These are phyloP conservation scores for Timandra comae DNA, from an alignment of 2,888 invertebrate species.

Conservation along the genomic window DNA sequence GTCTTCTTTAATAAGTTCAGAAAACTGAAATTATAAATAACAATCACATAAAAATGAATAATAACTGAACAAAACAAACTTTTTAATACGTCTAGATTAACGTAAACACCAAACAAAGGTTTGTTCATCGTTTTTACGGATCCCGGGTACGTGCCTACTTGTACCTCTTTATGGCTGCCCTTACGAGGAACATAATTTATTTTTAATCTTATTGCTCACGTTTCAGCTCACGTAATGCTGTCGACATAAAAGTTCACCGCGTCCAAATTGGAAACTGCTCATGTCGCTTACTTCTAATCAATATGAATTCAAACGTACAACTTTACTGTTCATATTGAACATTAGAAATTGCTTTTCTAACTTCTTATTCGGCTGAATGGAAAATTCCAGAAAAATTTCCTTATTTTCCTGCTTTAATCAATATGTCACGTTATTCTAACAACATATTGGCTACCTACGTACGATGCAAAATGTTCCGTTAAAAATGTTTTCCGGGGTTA, in stretches of 20 bases:
- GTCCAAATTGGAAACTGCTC: constrained; percentile 63
- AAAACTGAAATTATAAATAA: no score
- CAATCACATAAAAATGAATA: no score
- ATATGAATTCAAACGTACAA: constrained; percentile 26
- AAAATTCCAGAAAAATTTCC: no score
- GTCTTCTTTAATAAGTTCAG: no score
- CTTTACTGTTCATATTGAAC: neutral
- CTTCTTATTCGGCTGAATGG: no score
- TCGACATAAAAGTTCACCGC: constrained; percentile 69
- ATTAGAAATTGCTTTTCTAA: no score
- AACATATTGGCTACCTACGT: no score
- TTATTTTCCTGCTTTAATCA: no score
- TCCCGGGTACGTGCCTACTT: constrained; percentile 27
- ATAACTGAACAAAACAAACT: no score
- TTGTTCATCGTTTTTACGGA: constrained; percentile 20
- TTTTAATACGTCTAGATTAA: constrained; percentile 2
- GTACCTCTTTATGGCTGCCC: constrained; percentile 41
- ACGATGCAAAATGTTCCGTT: no score
- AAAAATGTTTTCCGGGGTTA: no score
- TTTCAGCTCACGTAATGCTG: constrained; percentile 69
- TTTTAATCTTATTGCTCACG: constrained; percentile 69
- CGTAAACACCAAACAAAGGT: constrained; percentile 19
- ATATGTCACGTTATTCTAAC: no score
- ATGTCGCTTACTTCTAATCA: constrained; percentile 40
- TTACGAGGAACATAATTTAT: constrained; percentile 62